Conservation (phyloP, 2,888 invertebrate species). For the Cheilosia vernalis region DNA sequence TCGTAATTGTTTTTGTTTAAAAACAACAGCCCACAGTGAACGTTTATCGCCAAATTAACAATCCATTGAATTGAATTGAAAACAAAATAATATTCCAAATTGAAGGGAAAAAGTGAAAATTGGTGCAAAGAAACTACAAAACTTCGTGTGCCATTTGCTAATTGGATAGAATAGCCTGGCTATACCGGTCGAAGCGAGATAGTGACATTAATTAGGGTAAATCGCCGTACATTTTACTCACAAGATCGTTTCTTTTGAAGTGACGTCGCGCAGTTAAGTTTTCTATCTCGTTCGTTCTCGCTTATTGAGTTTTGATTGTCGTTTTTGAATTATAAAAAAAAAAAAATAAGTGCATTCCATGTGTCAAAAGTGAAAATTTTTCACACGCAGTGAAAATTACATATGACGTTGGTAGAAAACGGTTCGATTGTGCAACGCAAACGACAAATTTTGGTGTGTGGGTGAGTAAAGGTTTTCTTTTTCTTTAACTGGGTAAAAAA, state of each 20-base stretch:
- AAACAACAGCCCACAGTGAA: slow-evolving; percentile 23
- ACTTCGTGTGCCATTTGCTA: slow-evolving; percentile 61
- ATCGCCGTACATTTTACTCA: slow-evolving; percentile 54
- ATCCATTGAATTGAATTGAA: not conserved
- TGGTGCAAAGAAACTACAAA: slow-evolving; percentile 58
- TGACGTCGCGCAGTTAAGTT: slow-evolving; percentile 44
- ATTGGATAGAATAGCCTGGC: slow-evolving; percentile 67
- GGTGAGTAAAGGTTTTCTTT: slow-evolving; percentile 50
- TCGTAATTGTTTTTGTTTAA: slow-evolving; percentile 9
- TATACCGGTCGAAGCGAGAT: slow-evolving; percentile 62
- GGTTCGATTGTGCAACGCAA: slow-evolving; percentile 46
- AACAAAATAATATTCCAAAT: slow-evolving; percentile 5
- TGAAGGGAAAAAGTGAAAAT: slow-evolving; percentile 54
- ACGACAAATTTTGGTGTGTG: slow-evolving; percentile 8
- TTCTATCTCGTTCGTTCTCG: slow-evolving; percentile 48
- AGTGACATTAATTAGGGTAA: slow-evolving; percentile 62
- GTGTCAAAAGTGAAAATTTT: slow-evolving; percentile 74
- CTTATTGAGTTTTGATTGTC: slow-evolving; percentile 22
- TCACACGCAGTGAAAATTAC: slow-evolving; percentile 72
- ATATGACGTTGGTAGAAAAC: slow-evolving; percentile 14
- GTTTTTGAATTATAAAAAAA: slow-evolving; percentile 11
- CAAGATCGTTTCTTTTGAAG: slow-evolving; percentile 39
- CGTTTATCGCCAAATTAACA: not conserved
- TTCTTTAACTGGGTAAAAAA: slow-evolving; percentile 4
- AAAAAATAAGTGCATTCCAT: slow-evolving; percentile 64